Base-by-base conservation (phyloP, 2,797 vertebrate genomes). In the Parotocinclus haroldoi region DNA sequence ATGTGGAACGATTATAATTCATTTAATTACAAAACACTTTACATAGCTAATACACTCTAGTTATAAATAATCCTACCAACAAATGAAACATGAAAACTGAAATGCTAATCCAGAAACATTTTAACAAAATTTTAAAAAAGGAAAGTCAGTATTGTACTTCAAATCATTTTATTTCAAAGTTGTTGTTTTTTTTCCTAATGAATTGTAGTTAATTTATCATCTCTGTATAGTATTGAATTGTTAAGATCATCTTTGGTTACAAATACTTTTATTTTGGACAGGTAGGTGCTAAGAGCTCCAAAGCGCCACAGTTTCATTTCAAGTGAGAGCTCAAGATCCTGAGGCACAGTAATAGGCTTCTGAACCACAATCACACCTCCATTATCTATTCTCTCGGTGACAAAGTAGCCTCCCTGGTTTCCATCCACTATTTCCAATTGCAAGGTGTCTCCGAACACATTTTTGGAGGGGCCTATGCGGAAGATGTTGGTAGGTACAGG, bases 391-490 rank as follows among this genome's bases (percentile, higher is more conserved):
- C 78, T 91, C 79, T 90, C 91, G 17, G 89, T 84, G 72, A 81
- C 80, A 90, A 98, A 99, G 92, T 91, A 91, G 60, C 92, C 91
- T 58, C 87, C 93, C 77, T 96, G 88, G 74, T 98, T 96, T 80
- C 96, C 96, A 6, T 87, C 81, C 69, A 86, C 90, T 87, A 99
- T 95, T 84, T 90, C 88, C 73, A 96, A 87, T 86, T 91, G 90
- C 87, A 98, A 88, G 87, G 92, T 91, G 82, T 98, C 96, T 71
- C 94, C 94, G 0, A 88, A 81, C 81, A 91, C 83, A 37, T 83
- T 80, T 82, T 82, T 92, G 85, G 95, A 93, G 66, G 96, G 96
- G 77, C 96, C 94, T 94, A 98, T 98, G 89, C 94, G 95, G 92
- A 99, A 99, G 87, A 99, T 90, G 87, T 93, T 91, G 86, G 93